phyloP scores from a whole-genome alignment of 2,113 vertebrate genomes.

The Ceyx margarethae region DNA sequence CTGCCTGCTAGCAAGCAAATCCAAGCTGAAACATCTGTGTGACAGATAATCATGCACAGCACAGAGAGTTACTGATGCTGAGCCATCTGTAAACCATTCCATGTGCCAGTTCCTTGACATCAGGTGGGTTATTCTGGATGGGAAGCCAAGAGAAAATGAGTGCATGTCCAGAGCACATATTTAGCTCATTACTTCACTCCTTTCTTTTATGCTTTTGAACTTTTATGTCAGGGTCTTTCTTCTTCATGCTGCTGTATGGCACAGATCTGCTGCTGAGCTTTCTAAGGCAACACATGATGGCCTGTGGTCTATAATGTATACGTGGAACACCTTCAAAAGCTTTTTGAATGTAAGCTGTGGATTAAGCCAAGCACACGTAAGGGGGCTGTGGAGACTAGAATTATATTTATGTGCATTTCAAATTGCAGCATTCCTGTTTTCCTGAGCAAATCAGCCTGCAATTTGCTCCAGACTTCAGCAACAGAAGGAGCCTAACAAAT shows the following conservation, averaged over 20 bases:
- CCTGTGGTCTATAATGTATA: neutral
- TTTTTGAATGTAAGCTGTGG: neutral
- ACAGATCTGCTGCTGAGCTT: neutral
- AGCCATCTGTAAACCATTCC: slow-evolving; percentile 67
- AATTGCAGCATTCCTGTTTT: neutral
- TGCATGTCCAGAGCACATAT: slow-evolving; percentile 16
- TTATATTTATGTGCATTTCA: neutral
- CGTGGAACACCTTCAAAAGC: neutral
- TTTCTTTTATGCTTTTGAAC: slow-evolving; percentile 38
- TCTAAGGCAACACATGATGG: neutral
- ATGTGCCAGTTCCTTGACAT: slow-evolving; percentile 46
- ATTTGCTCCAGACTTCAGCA: neutral
- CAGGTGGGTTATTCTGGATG: slow-evolving; percentile 65
- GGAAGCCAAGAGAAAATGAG: slow-evolving; percentile 61
- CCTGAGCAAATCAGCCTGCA: too few species aligned
- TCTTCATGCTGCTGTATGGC: neutral
- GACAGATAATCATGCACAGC: slow-evolving; percentile 66
- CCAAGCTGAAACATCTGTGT: slow-evolving; percentile 71
- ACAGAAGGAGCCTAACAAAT: neutral
- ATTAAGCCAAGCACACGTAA: neutral
- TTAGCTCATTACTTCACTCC: slow-evolving; percentile 29
- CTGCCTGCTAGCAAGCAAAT: slow-evolving; percentile 60
- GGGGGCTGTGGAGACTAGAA: neutral
- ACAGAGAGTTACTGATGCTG: slow-evolving; percentile 24
- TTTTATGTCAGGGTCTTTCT: slow-evolving; percentile 28